Conservation (phyloP, 2,113 vertebrate species). For the Hyla sarda region DNA sequence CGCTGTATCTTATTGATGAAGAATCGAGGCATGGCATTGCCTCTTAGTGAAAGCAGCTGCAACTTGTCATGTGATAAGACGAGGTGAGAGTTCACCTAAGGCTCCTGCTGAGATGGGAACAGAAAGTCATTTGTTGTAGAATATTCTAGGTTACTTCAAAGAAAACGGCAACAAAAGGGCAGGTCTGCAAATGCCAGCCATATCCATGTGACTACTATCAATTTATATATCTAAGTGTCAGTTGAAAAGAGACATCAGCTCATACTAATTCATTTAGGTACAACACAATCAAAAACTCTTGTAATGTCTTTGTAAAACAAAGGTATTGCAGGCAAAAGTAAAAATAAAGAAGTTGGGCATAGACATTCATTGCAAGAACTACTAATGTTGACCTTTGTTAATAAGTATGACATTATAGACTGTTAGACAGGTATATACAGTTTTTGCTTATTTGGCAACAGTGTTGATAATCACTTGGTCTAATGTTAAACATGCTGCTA, state of each 20-base stretch:
- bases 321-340: background rate
- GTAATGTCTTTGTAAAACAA: background rate
- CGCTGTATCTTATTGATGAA: slow-evolving; percentile 23
- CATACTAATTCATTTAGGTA: background rate
- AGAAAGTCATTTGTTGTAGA: slow-evolving; percentile 15
- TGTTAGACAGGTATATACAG: no score
- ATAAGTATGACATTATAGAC: background rate
- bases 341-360: background rate
- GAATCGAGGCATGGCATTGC: background rate
- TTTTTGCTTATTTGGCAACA: background rate
- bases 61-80: slow-evolving; percentile 28
- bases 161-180: background rate
- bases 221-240: background rate
- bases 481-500: background rate
- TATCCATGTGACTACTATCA: background rate
- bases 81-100: slow-evolving; percentile 3
- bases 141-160: slow-evolving; percentile 12
- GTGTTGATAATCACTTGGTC: background rate
- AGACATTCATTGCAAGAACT: background rate
- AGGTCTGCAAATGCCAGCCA: background rate
- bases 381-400: background rate
- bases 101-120: slow-evolving; percentile 2
- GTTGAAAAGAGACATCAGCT: background rate
- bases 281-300: no score
- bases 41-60: slow-evolving; percentile 1